A percentile compares a stretch with the other conserved stretches of the same genome.
These are phyloP conservation scores for Chlorops oryzae DNA, from an alignment of 1,140 invertebrate species.

Conservation along the genomic window DNA sequence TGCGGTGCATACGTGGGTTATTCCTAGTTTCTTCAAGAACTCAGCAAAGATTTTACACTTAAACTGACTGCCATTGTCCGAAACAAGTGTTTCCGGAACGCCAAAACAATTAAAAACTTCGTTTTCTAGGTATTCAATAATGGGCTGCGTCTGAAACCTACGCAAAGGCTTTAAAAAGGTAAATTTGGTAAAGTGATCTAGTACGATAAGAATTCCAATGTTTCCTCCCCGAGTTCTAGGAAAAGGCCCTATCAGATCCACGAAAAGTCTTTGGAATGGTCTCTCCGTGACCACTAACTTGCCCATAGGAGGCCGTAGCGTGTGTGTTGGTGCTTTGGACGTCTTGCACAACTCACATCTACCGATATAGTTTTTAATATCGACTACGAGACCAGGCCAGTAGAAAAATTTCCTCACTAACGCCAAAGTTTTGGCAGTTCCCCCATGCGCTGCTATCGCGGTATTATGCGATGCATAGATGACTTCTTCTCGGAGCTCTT, in stretches of 20 bases:
- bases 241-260: slow-evolving; percentile 8
- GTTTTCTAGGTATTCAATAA: not conserved
- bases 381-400: too few species aligned
- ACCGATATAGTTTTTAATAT: too few species aligned
- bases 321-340: slow-evolving; percentile 3
- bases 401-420: not conserved
- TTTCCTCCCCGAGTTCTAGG: not conserved
- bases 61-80: slow-evolving; percentile 10
- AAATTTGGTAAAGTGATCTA: too few species aligned
- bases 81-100: slow-evolving; percentile 13
- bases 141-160: not conserved
- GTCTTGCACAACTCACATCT: slow-evolving; percentile 8
- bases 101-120: slow-evolving; percentile 5
- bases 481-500: not conserved
- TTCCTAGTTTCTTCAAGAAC: slow-evolving; percentile 3
- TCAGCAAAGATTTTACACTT: slow-evolving; percentile 2
- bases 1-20: not conserved
- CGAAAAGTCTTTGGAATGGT: not conserved
- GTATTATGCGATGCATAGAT: not conserved
- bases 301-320: not conserved
- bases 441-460: not conserved
- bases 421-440: not conserved
- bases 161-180: too few species aligned
- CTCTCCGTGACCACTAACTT: not conserved
- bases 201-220: too few species aligned